Conservation (phyloP, 2,113 vertebrate genomes). For the Hypomesus transpacificus region DNA sequence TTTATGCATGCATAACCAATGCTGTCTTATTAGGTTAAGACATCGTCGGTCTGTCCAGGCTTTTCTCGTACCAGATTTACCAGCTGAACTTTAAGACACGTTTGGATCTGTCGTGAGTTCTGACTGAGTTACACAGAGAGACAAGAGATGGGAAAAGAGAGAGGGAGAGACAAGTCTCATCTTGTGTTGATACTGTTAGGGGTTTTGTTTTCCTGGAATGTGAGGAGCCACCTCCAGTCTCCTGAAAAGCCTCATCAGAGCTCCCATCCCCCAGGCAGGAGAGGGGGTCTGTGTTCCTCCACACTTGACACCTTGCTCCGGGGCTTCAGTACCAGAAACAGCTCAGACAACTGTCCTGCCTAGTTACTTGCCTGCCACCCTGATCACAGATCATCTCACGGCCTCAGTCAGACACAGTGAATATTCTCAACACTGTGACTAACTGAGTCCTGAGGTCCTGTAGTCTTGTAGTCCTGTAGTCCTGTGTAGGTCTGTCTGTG, state of each 20-base stretch:
- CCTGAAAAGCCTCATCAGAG: conserved; percentile 1
- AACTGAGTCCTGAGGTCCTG: no score
- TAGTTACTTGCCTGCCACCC: no score
- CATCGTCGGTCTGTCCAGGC: background rate
- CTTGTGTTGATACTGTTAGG: background rate
- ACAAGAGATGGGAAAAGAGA: background rate
- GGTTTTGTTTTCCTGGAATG: conserved; percentile 8
- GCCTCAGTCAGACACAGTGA: no score
- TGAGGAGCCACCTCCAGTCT: background rate
- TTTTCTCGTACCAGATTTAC: background rate
- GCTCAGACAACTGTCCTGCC: no score
- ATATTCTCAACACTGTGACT: no score
- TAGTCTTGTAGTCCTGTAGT: no score
- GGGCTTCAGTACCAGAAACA: background rate
- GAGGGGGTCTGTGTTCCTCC: background rate
- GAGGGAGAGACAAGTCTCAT: conserved; percentile 1
- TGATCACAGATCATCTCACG: no score
- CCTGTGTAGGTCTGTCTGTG: no score
- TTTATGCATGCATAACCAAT: conserved; percentile 9
- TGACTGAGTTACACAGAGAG: background rate
- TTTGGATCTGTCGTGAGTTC: background rate
- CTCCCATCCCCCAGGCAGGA: background rate
- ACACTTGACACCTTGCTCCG: background rate
- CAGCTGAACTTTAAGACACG: background rate
- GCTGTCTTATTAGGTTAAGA: conserved; percentile 1